A percentile compares a stretch with the other conserved stretches of the same genome.
Evolutionary conservation across 2,797 vertebrate species (phyloP).

Genomic region (Chiloscyllium punctatum): DNA sequence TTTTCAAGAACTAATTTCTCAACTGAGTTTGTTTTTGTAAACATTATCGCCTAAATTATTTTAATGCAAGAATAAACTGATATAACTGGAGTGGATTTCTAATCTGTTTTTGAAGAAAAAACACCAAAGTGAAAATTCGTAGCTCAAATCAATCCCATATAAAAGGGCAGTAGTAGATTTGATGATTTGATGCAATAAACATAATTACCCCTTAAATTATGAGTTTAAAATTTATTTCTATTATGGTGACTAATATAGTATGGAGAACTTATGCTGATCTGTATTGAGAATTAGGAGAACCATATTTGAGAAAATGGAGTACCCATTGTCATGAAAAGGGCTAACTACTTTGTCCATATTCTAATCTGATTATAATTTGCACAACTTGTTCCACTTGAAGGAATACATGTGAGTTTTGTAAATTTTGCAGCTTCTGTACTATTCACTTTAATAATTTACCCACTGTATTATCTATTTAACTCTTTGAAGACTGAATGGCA

Average conservation of each 20-base stretch:
- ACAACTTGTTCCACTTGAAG: not conserved
- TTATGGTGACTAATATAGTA: not conserved
- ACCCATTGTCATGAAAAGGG: not conserved
- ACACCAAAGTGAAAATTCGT: not conserved
- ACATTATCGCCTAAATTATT: not conserved
- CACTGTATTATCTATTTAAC: not conserved
- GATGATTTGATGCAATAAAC: not conserved
- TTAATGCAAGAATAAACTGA: not conserved
- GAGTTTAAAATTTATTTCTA: not conserved
- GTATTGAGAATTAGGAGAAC: constrained; percentile 1
- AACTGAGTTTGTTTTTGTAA: not conserved
- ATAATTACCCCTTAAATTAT: not conserved
- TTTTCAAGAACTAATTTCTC: not conserved
- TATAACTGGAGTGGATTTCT: not conserved
- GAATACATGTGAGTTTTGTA: not conserved
- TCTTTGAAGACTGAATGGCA: not conserved
- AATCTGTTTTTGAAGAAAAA: not conserved
- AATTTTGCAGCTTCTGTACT: not conserved
- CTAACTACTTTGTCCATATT: not conserved
- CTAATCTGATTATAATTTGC: not conserved
- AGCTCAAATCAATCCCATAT: not conserved
- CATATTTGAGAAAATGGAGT: not conserved
- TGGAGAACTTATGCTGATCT: not conserved
- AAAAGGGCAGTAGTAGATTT: not conserved
- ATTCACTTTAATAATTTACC: not conserved